Evolutionary conservation across 2,797 vertebrate species (phyloP).

Genomic region (Pseudochaenichthys georgianus): DNA sequence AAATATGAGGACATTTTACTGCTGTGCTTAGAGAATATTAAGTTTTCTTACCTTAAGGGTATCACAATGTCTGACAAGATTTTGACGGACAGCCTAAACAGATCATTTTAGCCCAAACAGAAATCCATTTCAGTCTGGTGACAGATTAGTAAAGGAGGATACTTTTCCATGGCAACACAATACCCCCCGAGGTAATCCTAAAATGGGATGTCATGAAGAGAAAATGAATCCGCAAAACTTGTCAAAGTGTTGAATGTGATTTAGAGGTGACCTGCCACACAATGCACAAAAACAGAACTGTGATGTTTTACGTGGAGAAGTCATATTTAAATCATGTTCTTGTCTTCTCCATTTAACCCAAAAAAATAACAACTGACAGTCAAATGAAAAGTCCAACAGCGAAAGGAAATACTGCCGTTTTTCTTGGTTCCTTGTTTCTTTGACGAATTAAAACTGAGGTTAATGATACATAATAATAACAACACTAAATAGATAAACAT

Average conservation of each 20-base stretch:
- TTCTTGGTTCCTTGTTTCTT: too few species aligned
- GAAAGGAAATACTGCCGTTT: neutral
- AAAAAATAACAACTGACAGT: neutral
- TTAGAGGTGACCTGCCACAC: slow-evolving; percentile 48
- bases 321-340: neutral
- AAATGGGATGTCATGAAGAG: slow-evolving; percentile 64
- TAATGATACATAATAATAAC: neutral
- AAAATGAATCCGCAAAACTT: slow-evolving; percentile 57
- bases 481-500: neutral
- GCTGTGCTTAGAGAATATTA: slow-evolving; percentile 26
- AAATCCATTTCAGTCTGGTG: slow-evolving; percentile 63
- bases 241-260: slow-evolving; percentile 29
- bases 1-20: slow-evolving; percentile 4
- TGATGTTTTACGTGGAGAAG: neutral
- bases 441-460: neutral
- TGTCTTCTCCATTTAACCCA: neutral
- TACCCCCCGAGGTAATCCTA: slow-evolving; percentile 58
- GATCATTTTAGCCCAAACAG: slow-evolving; percentile 63
- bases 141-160: slow-evolving; percentile 64
- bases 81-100: slow-evolving; percentile 58
- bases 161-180: slow-evolving; percentile 56
- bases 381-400: neutral
- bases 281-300: neutral
- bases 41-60: slow-evolving; percentile 48
- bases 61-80: slow-evolving; percentile 40